Evolutionary conservation across 92 coral and sea anemone species (phyloP).

Genomic region (Parazoanthus swiftii): DNA sequence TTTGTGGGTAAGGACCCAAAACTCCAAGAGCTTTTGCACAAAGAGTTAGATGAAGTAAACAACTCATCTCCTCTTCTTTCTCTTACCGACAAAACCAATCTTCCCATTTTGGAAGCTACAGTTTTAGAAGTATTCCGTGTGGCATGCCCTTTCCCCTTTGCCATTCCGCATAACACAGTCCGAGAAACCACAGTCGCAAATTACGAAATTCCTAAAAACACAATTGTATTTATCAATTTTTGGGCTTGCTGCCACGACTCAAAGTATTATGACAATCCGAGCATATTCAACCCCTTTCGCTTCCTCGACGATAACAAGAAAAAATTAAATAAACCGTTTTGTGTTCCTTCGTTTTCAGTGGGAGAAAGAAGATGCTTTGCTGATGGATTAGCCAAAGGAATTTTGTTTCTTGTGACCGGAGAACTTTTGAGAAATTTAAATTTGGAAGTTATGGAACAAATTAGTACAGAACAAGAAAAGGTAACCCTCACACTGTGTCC

Average conservation of each 20-base stretch:
- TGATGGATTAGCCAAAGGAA: conserved; percentile 49
- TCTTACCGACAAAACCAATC: conserved; percentile 18
- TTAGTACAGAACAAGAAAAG: conserved; percentile 31
- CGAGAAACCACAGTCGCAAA: conserved; percentile 56
- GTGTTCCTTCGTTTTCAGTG: conserved; percentile 53
- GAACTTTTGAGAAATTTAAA: conserved; percentile 41
- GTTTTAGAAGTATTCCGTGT: conserved; percentile 59
- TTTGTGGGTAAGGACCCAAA: not conserved
- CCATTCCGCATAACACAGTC: conserved; percentile 58
- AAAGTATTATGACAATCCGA: conserved; percentile 42
- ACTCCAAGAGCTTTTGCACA: conserved; percentile 44
- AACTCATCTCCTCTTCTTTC: not conserved
- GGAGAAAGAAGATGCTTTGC: conserved; percentile 69
- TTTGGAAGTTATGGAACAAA: conserved; percentile 44
- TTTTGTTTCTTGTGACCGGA: conserved; percentile 47
- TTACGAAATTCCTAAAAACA: conserved; percentile 56
- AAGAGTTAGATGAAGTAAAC: not conserved
- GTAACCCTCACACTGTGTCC: conserved; percentile 46
- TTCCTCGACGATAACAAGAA: conserved; percentile 41
- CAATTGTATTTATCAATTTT: conserved; percentile 54
- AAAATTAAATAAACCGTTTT: conserved; percentile 7
- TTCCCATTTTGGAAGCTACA: conserved; percentile 57
- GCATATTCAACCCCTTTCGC: conserved; percentile 59
- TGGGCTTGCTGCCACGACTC: conserved; percentile 63
- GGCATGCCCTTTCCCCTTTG: conserved; percentile 54